These are phyloP conservation scores for Drosophila triauraria DNA, from an alignment of 1,140 invertebrate species.

Conservation along the genomic window DNA sequence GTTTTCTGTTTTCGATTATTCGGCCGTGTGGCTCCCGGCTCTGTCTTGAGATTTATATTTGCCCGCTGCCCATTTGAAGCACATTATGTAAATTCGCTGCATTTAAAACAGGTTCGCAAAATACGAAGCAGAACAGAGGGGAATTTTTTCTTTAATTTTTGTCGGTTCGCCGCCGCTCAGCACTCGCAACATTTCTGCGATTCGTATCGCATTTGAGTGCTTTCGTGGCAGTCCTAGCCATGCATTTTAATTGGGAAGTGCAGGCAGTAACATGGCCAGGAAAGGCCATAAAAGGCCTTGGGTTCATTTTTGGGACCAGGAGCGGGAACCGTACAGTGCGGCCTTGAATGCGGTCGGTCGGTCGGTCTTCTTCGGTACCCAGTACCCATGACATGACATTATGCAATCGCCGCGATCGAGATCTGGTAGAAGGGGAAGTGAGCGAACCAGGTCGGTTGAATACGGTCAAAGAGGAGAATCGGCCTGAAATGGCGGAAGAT, in stretches of 20 bases:
- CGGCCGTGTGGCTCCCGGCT: constrained; percentile 45
- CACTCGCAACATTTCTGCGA: constrained; percentile 28
- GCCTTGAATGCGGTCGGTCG: constrained; percentile 51
- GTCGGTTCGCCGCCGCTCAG: constrained; percentile 32
- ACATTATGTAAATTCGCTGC: constrained; percentile 76
- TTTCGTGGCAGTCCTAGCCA: constrained; percentile 61
- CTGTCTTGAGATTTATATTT: constrained; percentile 70
- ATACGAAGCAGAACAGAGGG: neutral
- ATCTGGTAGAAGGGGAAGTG: constrained; percentile 35
- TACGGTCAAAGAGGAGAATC: constrained; percentile 16
- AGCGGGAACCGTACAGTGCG: constrained; percentile 10
- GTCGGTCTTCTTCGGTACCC: constrained; percentile 45
- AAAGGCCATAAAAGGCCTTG: constrained; percentile 54
- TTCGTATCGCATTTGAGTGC: constrained; percentile 59
- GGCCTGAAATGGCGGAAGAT: constrained; percentile 32
- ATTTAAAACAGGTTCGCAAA: constrained; percentile 70
- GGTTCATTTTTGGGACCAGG: constrained; percentile 6
- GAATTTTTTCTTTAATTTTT: constrained; percentile 41
- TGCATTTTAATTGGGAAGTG: constrained; percentile 75
- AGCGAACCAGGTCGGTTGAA: constrained; percentile 16
- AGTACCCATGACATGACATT: constrained; percentile 44
- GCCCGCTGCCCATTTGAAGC: constrained; percentile 72
- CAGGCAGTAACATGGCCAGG: constrained; percentile 35
- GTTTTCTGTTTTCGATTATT: constrained; percentile 9
- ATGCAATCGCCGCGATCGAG: constrained; percentile 35